Evolutionary conservation across 2,797 vertebrate species (phyloP).

Genomic region (Falco columbarius): DNA sequence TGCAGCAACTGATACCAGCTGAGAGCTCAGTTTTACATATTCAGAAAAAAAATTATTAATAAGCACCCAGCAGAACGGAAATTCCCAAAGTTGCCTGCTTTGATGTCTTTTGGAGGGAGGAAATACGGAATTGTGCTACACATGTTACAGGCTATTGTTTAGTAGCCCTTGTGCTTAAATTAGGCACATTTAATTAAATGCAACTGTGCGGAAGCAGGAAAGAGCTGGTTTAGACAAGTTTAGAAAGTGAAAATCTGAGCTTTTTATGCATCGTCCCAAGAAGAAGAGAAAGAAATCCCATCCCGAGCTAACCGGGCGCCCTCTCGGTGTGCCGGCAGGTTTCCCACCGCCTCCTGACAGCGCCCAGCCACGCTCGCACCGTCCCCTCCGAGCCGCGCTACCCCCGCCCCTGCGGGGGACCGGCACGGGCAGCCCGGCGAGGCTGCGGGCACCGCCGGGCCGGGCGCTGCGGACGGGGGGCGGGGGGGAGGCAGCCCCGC

Average conservation of each 20-base stretch:
- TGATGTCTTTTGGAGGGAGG: constrained; percentile 11
- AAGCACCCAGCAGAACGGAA: not conserved
- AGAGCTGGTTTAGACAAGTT: constrained; percentile 77
- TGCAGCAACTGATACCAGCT: not conserved
- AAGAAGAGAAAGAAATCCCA: not conserved
- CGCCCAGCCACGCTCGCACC: not conserved
- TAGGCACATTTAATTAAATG: constrained; percentile 72
- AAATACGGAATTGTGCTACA: constrained; percentile 30
- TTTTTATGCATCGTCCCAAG: constrained; percentile 37
- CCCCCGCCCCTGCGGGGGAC: too few relatives aligned
- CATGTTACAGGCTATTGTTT: constrained; percentile 57
- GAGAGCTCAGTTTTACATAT: not conserved
- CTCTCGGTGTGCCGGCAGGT: not conserved
- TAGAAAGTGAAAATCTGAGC: constrained; percentile 61
- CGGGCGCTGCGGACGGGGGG: too few relatives aligned
- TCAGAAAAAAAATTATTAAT: not conserved
- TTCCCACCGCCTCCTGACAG: not conserved
- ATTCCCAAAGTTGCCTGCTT: constrained; percentile 25
- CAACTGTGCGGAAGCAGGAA: constrained; percentile 70
- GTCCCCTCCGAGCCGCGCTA: not conserved
- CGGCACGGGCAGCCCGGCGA: too few relatives aligned
- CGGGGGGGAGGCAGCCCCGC: too few relatives aligned
- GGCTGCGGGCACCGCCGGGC: too few relatives aligned
- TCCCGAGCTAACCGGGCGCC: not conserved
- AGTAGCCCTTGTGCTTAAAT: constrained; percentile 72